Conservation (phyloP, 2,888 invertebrate genomes). For the Mycalesis mineus region DNA sequence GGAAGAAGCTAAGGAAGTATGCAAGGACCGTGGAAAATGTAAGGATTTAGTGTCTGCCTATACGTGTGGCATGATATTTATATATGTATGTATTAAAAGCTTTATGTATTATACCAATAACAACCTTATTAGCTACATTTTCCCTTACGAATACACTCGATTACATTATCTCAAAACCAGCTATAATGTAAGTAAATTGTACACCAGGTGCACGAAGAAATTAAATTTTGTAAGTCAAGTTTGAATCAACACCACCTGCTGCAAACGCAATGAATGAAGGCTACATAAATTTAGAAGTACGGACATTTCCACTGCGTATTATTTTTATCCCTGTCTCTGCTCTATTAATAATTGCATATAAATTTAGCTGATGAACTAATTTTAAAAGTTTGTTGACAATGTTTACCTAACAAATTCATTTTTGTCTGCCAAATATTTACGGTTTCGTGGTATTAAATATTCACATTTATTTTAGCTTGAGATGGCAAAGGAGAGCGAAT, state of each 20-base stretch:
- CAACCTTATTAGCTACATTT: too few species aligned
- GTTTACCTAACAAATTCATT: constrained; percentile 13
- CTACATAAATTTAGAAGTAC: constrained; percentile 18
- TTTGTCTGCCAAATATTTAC: neutral
- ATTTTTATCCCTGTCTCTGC: constrained; percentile 19
- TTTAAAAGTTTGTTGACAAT: constrained; percentile 12
- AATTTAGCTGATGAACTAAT: constrained; percentile 13
- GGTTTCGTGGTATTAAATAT: neutral
- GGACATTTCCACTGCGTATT: constrained; percentile 12
- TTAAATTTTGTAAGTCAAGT: constrained; percentile 10
- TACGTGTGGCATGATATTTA: too few species aligned
- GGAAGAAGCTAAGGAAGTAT: too few species aligned
- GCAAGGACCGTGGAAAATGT: too few species aligned
- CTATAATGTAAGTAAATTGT: neutral
- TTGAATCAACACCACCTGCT: constrained; percentile 14
- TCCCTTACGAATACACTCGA: too few species aligned
- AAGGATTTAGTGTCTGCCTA: too few species aligned
- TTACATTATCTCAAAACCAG: neutral
- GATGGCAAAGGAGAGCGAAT: too few species aligned
- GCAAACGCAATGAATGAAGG: constrained; percentile 16
- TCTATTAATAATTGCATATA: constrained; percentile 18
- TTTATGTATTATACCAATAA: too few species aligned
- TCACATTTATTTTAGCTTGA: too few species aligned
- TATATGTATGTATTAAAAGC: too few species aligned
- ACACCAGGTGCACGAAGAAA: constrained; percentile 13